These are phyloP conservation scores for Podarcis lilfordi DNA, from an alignment of 2,797 vertebrate genomes.

Conservation along the genomic window DNA sequence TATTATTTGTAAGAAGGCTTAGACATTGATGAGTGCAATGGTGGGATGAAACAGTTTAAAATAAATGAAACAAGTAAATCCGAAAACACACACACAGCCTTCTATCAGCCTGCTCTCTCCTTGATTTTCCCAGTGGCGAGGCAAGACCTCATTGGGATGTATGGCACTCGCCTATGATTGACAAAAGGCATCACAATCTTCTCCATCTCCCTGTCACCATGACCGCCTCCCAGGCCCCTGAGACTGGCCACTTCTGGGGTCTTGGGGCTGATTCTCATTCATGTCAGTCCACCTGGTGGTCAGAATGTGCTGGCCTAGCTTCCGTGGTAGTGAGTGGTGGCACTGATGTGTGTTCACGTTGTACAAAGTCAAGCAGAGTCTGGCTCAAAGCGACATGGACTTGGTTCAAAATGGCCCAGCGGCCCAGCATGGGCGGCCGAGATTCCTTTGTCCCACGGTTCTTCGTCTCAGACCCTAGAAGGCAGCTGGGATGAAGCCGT, in stretches of 20 bases:
- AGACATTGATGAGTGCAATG: background rate
- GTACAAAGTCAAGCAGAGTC: fast-evolving
- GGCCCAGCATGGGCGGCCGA: conserved; percentile 37
- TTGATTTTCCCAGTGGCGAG: conserved; percentile 53
- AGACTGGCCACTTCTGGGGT: background rate
- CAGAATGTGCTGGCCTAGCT: conserved; percentile 12
- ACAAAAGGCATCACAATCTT: background rate
- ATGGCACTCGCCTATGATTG: conserved; percentile 23
- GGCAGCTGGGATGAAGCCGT: conserved; percentile 45
- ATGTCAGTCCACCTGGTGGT: conserved; percentile 5
- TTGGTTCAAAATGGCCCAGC: background rate
- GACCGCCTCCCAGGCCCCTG: background rate
- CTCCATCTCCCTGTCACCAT: background rate
- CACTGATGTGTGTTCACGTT: background rate
- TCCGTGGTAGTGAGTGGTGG: background rate
- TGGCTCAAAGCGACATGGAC: fast-evolving
- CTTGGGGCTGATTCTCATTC: background rate
- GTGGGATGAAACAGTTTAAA: no score
- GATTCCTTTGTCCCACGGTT: conserved; percentile 43
- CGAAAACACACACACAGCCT: no score
- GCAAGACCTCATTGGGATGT: conserved; percentile 50
- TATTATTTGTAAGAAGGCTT: background rate
- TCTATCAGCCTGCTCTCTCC: background rate
- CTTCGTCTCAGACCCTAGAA: conserved; percentile 40
- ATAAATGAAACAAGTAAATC: background rate